Percentiles rank a stretch among this genome's conserved stretches.
Conservation (phyloP, 2,888 invertebrate genomes). For the Orchesellides sinensis region DNA sequence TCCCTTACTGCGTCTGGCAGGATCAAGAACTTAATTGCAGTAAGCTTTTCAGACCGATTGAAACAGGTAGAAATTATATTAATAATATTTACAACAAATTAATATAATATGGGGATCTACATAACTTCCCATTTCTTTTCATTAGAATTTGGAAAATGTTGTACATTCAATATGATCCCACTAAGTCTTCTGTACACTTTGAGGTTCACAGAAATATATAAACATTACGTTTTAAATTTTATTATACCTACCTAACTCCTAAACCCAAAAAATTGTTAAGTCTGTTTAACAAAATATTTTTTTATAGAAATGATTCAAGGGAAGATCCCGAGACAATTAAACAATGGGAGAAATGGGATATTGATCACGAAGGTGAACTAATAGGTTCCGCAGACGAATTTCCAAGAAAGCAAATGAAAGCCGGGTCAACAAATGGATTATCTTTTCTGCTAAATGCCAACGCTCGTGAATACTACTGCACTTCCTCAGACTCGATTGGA, state of each 20-base stretch:
- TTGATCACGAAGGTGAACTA: conserved; percentile 49
- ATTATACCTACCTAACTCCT: no score
- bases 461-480: conserved; percentile 70
- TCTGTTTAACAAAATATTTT: no score
- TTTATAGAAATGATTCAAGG: conserved; percentile 57
- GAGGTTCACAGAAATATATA: conserved; percentile 10
- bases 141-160: conserved; percentile 87
- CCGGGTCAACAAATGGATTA: conserved; percentile 68
- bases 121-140: no score
- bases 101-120: neutral
- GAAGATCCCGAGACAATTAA: conserved; percentile 52
- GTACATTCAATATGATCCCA: conserved; percentile 90
- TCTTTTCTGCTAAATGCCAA: conserved; percentile 68
- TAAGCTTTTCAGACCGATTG: conserved; percentile 84
- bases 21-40: conserved; percentile 81
- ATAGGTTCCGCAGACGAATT: conserved; percentile 1
- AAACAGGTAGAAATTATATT: conserved; percentile 78
- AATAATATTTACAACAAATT: neutral
- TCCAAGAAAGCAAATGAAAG: conserved; percentile 66
- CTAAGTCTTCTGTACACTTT: conserved; percentile 76
- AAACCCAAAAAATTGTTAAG: no score
- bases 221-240: neutral
- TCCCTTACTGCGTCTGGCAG: conserved; percentile 84
- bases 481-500: conserved; percentile 68
- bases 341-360: conserved; percentile 63